Base-by-base conservation (phyloP, 2,888 invertebrate species). In the Heliconius cydno region DNA sequence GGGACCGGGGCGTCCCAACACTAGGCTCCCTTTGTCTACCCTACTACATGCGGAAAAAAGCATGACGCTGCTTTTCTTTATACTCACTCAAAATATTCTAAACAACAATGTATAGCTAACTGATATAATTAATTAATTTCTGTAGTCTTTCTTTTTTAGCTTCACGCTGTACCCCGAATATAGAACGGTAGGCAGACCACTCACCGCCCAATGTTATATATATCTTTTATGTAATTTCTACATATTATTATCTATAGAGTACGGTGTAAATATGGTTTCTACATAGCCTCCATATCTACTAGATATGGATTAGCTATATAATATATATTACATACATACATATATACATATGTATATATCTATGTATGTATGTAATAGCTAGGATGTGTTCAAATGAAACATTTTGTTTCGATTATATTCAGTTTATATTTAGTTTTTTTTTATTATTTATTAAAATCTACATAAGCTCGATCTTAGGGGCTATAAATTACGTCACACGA, bases 361-460 rank as follows among this genome's bases (percentile, higher is more conserved):
- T 9, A 10, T n/a, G 10, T 60, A n/a, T 60, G n/a, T 60, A 60
- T 60, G 12, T 60, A 60, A 88, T 94, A 34, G 93, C 91, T 95
- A 94, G 94, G 93, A 93, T 92, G 94, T 93, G 94, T 95, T 94
- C 94, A 93, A 91, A 92, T 89, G 89, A 91, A 89, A 90, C 87
- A 88, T 89, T 91, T 89, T 91, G 75, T 80, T 90, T 91, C 83
- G 83, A 84, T 86, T 89, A 87, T 88, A 90, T 91, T 90, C 83
- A 86, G 92, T 94, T 93, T 92, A 92, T 92, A 88, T 90, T 87
- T 92, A 22, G 10, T n/a, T 46, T 70, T 70, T 70, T 68, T 70
- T 25, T 41, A 70, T 70, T 93, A 92, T 85, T 87, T 92, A 92
- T 92, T 92, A 91, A 79, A 77, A 78, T 76, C 57, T 74, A 70